These are phyloP conservation scores for Ferdinandea cuprea DNA, from an alignment of 2,888 invertebrate genomes.

Conservation along the genomic window DNA sequence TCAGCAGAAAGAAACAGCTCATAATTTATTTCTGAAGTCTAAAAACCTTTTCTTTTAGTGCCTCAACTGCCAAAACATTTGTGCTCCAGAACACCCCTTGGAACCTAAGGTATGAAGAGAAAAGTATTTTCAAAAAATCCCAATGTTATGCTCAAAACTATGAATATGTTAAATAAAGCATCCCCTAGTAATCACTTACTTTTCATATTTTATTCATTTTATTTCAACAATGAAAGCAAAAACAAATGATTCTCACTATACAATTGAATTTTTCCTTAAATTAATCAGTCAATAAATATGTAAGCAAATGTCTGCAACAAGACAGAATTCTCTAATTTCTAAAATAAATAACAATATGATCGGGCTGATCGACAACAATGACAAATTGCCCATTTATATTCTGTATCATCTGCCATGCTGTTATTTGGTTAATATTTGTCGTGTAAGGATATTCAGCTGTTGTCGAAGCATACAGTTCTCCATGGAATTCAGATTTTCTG, in stretches of 20 bases:
- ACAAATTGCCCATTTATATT: slow-evolving; percentile 25
- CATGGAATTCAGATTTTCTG: slow-evolving; percentile 67
- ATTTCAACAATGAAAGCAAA: slow-evolving; percentile 6
- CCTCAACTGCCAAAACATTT: too few species aligned
- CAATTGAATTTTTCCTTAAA: slow-evolving; percentile 59
- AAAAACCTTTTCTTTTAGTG: too few species aligned
- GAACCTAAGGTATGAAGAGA: too few species aligned
- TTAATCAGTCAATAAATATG: slow-evolving; percentile 64
- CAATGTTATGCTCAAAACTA: too few species aligned
- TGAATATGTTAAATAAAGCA: too few species aligned
- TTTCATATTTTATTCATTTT: slow-evolving; percentile 3
- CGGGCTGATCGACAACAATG: slow-evolving; percentile 39
- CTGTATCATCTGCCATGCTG: slow-evolving; percentile 41
- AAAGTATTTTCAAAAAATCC: too few species aligned
- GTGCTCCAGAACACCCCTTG: too few species aligned
- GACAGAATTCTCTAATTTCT: slow-evolving; percentile 13
- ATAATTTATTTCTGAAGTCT: too few species aligned
- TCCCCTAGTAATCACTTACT: too few species aligned
- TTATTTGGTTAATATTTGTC: slow-evolving; percentile 46
- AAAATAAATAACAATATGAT: slow-evolving; percentile 38
- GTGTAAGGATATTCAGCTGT: slow-evolving; percentile 75
- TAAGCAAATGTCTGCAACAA: neutral
- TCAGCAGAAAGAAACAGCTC: too few species aligned
- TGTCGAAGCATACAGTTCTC: slow-evolving; percentile 75
- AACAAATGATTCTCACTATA: slow-evolving; percentile 6